Evolutionary conservation across 2,888 invertebrate genomes (phyloP).

Genomic region (Dione juno): DNA sequence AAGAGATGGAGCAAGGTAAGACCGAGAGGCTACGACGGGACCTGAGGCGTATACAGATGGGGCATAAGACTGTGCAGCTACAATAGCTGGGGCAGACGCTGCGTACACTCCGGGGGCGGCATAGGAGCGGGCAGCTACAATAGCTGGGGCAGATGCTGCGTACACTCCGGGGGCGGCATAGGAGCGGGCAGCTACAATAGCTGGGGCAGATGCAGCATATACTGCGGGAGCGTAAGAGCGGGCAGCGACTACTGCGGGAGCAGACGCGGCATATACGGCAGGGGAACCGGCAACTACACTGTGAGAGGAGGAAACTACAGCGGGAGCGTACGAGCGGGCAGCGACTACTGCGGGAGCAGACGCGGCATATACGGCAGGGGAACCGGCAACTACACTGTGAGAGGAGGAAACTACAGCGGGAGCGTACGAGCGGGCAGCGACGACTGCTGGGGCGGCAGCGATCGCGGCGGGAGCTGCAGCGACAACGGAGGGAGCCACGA

Average conservation of each 20-base stretch:
- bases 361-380: slow-evolving; percentile 44
- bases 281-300: slow-evolving; percentile 21
- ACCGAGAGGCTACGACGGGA: slow-evolving; percentile 37
- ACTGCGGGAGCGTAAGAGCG: slow-evolving; percentile 50
- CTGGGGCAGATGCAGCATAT: slow-evolving; percentile 42
- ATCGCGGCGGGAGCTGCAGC: slow-evolving; percentile 45
- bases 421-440: slow-evolving; percentile 56
- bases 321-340: slow-evolving; percentile 54
- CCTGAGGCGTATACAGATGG: slow-evolving; percentile 40
- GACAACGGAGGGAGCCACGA: slow-evolving; percentile 48
- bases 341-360: slow-evolving; percentile 51
- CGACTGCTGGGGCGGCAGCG: slow-evolving; percentile 46
- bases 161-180: slow-evolving; percentile 47
- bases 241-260: slow-evolving; percentile 51
- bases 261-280: slow-evolving; percentile 41
- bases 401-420: slow-evolving; percentile 46
- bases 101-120: slow-evolving; percentile 47
- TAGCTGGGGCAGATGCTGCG: slow-evolving; percentile 42
- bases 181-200: slow-evolving; percentile 48
- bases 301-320: slow-evolving; percentile 45
- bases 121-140: slow-evolving; percentile 48
- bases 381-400: too few relatives aligned
- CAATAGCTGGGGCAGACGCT: slow-evolving; percentile 40
- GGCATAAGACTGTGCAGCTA: slow-evolving; percentile 50
- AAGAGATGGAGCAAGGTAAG: slow-evolving; percentile 39